Conservation (phyloP, 1,140 invertebrate genomes). For the Callitettix versicolor region DNA sequence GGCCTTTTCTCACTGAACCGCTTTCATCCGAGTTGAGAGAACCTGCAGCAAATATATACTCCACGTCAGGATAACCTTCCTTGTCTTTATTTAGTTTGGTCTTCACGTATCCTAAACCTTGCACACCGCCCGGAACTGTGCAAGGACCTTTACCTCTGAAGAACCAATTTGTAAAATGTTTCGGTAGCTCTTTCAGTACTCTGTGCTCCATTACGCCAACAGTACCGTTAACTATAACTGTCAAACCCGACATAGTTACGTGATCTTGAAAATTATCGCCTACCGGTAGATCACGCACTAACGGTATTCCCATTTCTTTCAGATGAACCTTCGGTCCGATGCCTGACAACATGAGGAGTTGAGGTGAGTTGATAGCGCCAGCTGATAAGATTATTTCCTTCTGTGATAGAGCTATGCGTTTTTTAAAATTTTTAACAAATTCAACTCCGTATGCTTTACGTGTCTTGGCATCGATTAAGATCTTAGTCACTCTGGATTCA, state of each 20-base stretch:
- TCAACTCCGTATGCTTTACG: no score
- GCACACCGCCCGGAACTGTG: slow-evolving; percentile 52
- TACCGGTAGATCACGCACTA: slow-evolving; percentile 55
- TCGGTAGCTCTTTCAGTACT: background rate
- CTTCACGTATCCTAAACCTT: slow-evolving; percentile 59
- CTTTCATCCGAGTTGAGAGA: slow-evolving; percentile 26
- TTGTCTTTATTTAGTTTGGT: slow-evolving; percentile 27
- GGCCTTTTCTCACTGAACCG: slow-evolving; percentile 27
- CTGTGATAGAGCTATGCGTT: background rate
- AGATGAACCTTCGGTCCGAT: slow-evolving; percentile 50
- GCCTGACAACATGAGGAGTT: slow-evolving; percentile 53
- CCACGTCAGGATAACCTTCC: slow-evolving; percentile 29
- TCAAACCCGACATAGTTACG: slow-evolving; percentile 51
- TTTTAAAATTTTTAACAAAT: no score
- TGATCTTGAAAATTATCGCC: slow-evolving; percentile 74
- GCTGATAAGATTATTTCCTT: background rate
- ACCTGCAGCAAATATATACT: slow-evolving; percentile 29
- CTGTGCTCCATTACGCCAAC: background rate
- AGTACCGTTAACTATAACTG: slow-evolving; percentile 46
- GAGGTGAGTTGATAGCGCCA: slow-evolving; percentile 47
- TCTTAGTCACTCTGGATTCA: slow-evolving; percentile 38
- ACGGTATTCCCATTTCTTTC: slow-evolving; percentile 34
- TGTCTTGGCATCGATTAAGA: slow-evolving; percentile 7
- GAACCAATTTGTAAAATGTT: background rate
- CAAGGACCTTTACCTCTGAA: slow-evolving; percentile 42